phyloP scores from a whole-genome alignment of 2,797 vertebrate genomes.

The Martes flavigula region DNA sequence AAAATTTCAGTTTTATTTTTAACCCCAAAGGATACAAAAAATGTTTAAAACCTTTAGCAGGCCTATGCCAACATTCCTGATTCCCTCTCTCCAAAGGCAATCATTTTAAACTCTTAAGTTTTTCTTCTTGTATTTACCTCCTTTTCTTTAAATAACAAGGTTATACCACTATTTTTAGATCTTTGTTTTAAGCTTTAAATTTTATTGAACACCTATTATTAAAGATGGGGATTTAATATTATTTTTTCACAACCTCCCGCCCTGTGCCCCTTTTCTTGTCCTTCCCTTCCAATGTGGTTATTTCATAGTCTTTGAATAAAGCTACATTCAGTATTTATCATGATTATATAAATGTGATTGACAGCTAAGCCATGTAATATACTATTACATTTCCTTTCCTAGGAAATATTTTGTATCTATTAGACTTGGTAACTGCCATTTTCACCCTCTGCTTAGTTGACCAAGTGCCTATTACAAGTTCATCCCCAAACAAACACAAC shows the following conservation, averaged over 20 bases:
- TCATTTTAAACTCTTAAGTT: background rate
- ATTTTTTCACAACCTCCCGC: background rate
- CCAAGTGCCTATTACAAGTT: background rate
- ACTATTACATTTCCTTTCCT: conserved; percentile 13
- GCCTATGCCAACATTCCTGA: background rate
- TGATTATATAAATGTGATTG: background rate
- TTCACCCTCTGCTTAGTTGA: background rate
- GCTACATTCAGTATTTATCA: conserved; percentile 17
- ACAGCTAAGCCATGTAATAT: background rate
- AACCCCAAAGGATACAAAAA: background rate
- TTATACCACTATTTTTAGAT: background rate
- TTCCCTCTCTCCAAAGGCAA: background rate
- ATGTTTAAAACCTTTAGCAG: background rate
- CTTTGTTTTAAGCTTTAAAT: conserved; percentile 34
- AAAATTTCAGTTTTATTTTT: conserved; percentile 18
- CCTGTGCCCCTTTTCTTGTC: background rate
- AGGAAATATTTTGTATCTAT: background rate
- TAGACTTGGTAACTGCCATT: background rate
- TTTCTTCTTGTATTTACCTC: background rate
- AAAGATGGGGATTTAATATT: background rate
- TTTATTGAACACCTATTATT: background rate
- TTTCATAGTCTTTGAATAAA: background rate
- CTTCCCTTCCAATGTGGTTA: conserved; percentile 7
- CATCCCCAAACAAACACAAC: background rate
- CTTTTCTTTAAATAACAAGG: background rate